These are phyloP conservation scores for Stictonetta naevosa DNA, from an alignment of 2,113 vertebrate genomes.

Conservation along the genomic window DNA sequence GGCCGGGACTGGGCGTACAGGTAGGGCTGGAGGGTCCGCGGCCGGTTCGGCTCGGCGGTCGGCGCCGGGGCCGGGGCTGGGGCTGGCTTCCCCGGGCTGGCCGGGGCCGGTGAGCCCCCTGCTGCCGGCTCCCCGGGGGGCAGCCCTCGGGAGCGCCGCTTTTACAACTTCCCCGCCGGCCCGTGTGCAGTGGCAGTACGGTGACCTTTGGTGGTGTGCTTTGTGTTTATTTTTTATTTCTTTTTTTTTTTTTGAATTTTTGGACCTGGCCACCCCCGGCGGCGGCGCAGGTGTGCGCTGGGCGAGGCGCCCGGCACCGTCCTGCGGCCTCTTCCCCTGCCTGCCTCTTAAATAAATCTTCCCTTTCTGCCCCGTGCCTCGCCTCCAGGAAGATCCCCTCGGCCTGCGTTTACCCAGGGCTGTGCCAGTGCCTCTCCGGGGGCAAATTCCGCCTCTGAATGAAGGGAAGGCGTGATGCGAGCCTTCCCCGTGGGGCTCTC, in stretches of 20 bases:
- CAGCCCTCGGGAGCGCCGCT: not conserved
- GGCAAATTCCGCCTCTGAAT: not conserved
- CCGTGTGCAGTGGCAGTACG: too few species aligned
- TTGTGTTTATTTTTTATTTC: too few species aligned
- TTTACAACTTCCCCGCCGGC: not conserved
- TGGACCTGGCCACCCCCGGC: too few species aligned
- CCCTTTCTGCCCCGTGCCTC: conserved; percentile 7
- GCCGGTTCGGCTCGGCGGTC: too few species aligned
- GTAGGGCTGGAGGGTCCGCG: not conserved
- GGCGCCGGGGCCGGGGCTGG: too few species aligned
- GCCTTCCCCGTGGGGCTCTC: too few species aligned
- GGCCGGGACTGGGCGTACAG: conserved; percentile 52
- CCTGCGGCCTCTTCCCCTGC: too few species aligned
- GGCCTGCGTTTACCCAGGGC: not conserved
- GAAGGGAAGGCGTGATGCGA: not conserved
- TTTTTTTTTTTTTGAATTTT: too few species aligned
- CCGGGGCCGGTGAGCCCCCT: too few species aligned
- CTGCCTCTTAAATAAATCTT: not conserved
- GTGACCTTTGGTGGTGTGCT: too few species aligned
- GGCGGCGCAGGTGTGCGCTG: not conserved
- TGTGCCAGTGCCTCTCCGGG: not conserved
- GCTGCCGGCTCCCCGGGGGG: too few species aligned
- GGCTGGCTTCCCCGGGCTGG: not conserved
- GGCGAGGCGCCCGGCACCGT: too few species aligned
- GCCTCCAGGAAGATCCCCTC: not conserved